Evolutionary conservation across 2,888 invertebrate genomes (phyloP), one percentile per base, ranked within the genome.

Genomic region (Phyllotreta striolata): DNA sequence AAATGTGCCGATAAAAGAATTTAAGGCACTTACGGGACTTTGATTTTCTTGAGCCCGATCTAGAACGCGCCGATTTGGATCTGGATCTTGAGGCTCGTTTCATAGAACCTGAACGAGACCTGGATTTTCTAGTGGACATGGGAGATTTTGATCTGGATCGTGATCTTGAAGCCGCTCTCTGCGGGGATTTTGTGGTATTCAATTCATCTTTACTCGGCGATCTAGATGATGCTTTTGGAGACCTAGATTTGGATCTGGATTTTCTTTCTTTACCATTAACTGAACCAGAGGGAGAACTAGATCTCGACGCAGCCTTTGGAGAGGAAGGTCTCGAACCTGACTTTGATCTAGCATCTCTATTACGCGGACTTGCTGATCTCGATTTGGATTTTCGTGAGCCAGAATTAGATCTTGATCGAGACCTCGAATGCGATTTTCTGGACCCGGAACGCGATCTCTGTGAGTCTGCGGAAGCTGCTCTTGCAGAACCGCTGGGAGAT

Each of bases 261-360:
- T 39, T 61, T 62, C 55, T 41, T 41, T 41, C 10, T 1, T 41
- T 41, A n/a, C 10, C 41, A 1, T 41, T 41, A 41, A 41, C 51
- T 34, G 75, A 73, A 46, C 73, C 66, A 6, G 79, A 79, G 41
- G 76, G 68, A 35, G 78, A 76, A 68, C 73, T 60, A 46, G 69
- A 70, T 57, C 64, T 67, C 9, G 67, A 64, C 35, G 7, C 12
- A 41, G 55, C 34, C 47, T 55, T 60, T 51, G 46, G 41, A 12
- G 51, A 44, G 7, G 56, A 37, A 35, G 37, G 38, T 14, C 56
- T 51, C 39, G 56, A 61, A 8, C 63, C 52, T 8, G 65, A 67
- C 55, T 54, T 62, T 35, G 68, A 68, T 43, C 68, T 39, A 14
- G 68, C 66, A 35, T 49, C 46, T 62, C 12, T 47, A 38, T 51